Evolutionary conservation across 1,140 invertebrate species (phyloP).

Genomic region (Arctopsyche grandis): DNA sequence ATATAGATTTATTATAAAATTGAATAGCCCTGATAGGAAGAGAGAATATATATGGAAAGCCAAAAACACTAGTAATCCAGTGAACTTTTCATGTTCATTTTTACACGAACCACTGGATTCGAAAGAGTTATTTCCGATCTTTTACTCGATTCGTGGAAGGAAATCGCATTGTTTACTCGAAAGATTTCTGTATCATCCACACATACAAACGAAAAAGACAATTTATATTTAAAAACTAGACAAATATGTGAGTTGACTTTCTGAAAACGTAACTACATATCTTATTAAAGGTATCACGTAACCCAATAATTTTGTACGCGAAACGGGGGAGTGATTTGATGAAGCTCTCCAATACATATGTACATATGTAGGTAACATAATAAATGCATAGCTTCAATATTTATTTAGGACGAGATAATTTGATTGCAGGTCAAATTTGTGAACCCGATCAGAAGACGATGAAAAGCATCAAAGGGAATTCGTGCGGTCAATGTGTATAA

Average conservation of each 20-base stretch:
- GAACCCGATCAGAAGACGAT: not conserved
- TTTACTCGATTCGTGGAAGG: not conserved
- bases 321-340: not conserved
- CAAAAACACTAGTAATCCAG: conserved; percentile 22
- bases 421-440: conserved; percentile 14
- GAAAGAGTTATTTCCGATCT: conserved; percentile 45
- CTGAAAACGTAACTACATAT: no score
- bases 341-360: not conserved
- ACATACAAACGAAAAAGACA: not conserved
- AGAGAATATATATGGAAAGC: conserved; percentile 28
- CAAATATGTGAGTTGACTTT: no score
- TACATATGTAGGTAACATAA: not conserved
- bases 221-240: not conserved
- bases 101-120: conserved; percentile 29
- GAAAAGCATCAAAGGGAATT: conserved; percentile 3
- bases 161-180: conserved; percentile 19
- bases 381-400: conserved; percentile 18
- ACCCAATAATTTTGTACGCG: not conserved
- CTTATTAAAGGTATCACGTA: not conserved
- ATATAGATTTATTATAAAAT: no score
- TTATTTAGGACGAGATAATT: conserved; percentile 17
- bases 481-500: not conserved
- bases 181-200: not conserved
- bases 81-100: conserved; percentile 26
- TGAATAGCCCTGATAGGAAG: not conserved